Evolutionary conservation across 2,113 vertebrate genomes (phyloP).

Genomic region (Okapia johnstoni): DNA sequence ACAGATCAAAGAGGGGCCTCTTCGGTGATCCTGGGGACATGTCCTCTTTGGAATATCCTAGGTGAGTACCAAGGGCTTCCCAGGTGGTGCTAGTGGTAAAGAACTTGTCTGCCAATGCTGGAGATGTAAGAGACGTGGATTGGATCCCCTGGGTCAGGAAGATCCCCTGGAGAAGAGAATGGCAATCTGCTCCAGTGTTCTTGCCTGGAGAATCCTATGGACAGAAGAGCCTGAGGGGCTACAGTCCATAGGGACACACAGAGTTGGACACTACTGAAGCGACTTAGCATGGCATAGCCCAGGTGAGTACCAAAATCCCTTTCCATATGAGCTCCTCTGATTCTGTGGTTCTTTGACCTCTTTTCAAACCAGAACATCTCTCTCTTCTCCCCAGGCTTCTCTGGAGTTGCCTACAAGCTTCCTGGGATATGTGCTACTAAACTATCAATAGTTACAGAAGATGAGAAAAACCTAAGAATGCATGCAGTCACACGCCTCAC

Average conservation of each 20-base stretch:
- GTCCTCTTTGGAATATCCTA: not conserved
- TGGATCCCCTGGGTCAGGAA: not conserved
- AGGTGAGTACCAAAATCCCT: not conserved
- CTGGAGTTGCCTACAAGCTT: not conserved
- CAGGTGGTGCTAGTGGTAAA: not conserved
- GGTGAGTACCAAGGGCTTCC: not conserved
- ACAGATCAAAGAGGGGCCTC: not conserved
- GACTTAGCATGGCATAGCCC: not conserved
- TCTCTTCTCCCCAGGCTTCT: not conserved
- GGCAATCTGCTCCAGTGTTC: not conserved
- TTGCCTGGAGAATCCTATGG: not conserved
- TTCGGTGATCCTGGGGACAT: not conserved
- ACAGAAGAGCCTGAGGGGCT: not conserved
- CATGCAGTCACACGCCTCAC: fast-evolving
- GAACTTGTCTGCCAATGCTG: not conserved
- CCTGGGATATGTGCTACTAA: not conserved
- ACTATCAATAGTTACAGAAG: not conserved
- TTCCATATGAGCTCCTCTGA: not conserved
- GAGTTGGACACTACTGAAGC: not conserved
- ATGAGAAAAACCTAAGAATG: not conserved
- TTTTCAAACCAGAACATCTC: not conserved
- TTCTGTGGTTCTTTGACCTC: not conserved
- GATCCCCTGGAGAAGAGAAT: not conserved
- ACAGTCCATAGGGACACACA: not conserved
- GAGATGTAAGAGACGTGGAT: not conserved